Conservation (phyloP, 2,113 vertebrate species). For the Dolichallabes microphthalmus region DNA sequence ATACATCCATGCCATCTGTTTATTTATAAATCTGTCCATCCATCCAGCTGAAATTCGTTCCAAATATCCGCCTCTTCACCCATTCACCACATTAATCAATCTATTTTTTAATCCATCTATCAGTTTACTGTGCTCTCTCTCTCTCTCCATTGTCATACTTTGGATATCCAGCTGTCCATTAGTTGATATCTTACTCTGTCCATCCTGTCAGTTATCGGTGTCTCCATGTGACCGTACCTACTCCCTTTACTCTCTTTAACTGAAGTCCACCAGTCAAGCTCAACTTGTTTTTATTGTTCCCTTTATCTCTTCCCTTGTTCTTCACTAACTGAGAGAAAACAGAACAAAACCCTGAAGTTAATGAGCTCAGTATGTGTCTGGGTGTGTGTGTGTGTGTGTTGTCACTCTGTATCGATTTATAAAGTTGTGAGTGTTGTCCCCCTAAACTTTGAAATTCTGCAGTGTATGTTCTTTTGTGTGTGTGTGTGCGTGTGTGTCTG, state of each 20-base stretch:
- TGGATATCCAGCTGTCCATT: not conserved
- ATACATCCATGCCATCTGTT: too few species aligned
- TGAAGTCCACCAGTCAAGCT: not conserved
- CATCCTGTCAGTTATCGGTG: too few species aligned
- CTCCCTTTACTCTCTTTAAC: not conserved
- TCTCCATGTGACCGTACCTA: not conserved
- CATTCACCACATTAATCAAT: not conserved
- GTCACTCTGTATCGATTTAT: not conserved
- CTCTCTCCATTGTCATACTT: not conserved
- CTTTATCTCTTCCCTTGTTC: not conserved
- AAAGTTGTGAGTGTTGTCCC: not conserved
- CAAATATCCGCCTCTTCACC: not conserved
- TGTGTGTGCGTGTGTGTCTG: not conserved
- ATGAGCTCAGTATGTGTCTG: not conserved
- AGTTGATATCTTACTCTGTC: too few species aligned
- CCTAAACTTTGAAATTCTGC: constrained; percentile 1
- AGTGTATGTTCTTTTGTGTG: constrained; percentile 15
- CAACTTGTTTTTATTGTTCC: not conserved
- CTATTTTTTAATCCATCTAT: not conserved
- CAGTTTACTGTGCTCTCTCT: not conserved
- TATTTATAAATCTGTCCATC: not conserved
- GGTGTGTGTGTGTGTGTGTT: not conserved
- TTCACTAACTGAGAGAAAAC: not conserved
- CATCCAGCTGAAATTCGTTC: not conserved
- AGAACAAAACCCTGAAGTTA: not conserved